Conservation (phyloP, 2,113 vertebrate genomes). For the Pelvicachromis taeniatus region DNA sequence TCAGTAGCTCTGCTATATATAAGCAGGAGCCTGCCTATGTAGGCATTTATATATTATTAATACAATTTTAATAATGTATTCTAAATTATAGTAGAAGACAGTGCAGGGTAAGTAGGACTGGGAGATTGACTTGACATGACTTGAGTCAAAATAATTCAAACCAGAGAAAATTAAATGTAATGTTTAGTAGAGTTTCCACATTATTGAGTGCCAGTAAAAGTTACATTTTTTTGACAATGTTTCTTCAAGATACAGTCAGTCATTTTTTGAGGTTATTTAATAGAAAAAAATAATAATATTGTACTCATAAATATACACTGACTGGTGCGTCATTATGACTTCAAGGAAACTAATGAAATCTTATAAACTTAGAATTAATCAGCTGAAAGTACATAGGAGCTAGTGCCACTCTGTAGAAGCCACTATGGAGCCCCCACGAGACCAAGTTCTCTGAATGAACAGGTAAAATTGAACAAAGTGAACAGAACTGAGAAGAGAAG, state of each 20-base stretch:
- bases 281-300: background rate
- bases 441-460: background rate
- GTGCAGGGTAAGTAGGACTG: background rate
- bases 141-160: background rate
- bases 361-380: background rate
- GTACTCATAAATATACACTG: background rate
- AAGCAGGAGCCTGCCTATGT: background rate
- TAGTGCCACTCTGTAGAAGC: background rate
- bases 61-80: background rate
- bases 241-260: background rate
- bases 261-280: background rate
- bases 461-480: background rate
- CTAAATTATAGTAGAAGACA: background rate
- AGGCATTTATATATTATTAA: background rate
- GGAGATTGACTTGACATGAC: background rate
- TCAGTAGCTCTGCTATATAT: background rate
- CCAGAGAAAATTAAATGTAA: background rate
- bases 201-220: background rate
- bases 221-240: background rate
- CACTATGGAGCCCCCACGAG: background rate
- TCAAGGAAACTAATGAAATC: background rate
- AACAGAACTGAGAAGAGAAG: background rate
- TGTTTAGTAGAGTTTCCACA: background rate
- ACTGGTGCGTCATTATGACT: background rate
- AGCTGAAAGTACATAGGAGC: background rate